A percentile compares a stretch with the other conserved stretches of the same genome.
Conservation (phyloP, 2,113 vertebrate genomes). For the Sylvietta virens region DNA sequence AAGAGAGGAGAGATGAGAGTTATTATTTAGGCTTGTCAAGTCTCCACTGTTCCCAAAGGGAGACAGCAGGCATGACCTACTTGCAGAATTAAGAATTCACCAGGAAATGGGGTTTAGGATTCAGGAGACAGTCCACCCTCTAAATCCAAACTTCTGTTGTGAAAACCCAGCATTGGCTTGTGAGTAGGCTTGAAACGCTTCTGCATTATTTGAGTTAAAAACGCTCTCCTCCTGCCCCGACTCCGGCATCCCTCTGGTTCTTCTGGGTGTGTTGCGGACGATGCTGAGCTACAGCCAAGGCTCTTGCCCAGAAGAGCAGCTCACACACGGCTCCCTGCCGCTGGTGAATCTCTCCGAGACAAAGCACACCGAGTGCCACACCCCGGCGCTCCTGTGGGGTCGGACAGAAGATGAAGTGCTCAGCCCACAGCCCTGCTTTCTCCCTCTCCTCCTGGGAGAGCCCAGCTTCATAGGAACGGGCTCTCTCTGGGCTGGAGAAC, state of each 20-base stretch:
- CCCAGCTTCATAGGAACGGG: accelerated
- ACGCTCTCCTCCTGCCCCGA: neutral
- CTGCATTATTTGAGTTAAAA: neutral
- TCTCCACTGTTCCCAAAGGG: neutral
- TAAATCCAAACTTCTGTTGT: neutral
- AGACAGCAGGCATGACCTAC: neutral
- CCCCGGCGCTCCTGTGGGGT: neutral
- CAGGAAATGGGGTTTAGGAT: neutral
- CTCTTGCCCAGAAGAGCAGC: neutral
- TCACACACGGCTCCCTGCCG: neutral
- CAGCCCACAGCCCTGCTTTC: neutral
- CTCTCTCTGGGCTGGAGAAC: neutral
- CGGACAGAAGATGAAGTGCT: neutral
- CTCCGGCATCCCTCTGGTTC: neutral
- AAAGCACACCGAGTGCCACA: neutral
- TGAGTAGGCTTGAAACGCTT: neutral
- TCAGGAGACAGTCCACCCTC: neutral
- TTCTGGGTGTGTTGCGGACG: neutral
- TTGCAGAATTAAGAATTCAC: neutral
- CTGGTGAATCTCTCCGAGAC: neutral
- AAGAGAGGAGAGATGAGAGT: neutral
- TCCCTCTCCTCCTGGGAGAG: neutral
- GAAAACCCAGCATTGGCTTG: neutral
- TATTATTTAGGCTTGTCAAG: constrained; percentile 7
- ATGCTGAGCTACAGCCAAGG: neutral